Base-by-base conservation (phyloP, 1,140 invertebrate species). In the Drosophila ambigua region DNA sequence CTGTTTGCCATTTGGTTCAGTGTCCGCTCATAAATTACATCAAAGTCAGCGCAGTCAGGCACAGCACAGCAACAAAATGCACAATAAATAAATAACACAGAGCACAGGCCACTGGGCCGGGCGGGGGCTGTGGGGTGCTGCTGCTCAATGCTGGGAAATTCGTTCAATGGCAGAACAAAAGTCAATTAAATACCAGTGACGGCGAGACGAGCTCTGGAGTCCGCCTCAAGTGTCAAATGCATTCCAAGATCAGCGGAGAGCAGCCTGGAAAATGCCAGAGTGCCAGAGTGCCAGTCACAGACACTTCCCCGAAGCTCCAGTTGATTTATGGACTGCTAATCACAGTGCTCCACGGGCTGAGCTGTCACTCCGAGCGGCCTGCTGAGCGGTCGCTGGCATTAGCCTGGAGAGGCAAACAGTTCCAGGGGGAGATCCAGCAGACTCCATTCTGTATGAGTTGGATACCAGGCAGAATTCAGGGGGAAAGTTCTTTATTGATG, bases 1-100 rank as follows among this genome's bases (percentile, higher is more conserved):
- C 72, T 74, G 50, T 87, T 85, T 87, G 82, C 78, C 82, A 85
- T 85, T 85, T 85, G 62, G 82, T 87, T 87, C 81, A 87, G 52
- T 84, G 82, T 53, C 73, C 77, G 81, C 58, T 74, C 67, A 87
- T 77, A 81, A 87, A 81, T 85, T 67, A 67, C 74, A 54, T 49
- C 55, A 62, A 48, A 59, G 41, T 43, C 41, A 41, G 23, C 43
- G 48, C 55, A 59, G 49, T 5, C 54, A 39, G 35, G 23, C 23
- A 24, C 35, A 13, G 4, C 35, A 65, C 26, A 20, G 15, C 28
- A 13, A 6, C 45, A 23, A 16, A 46, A 15, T 45, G 49, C 11
- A 45, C 16, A 28, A 26, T 28, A 8, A 15, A 51, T 26, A n/a
- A 51, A 15, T 51, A 28, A 6, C 26, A 31, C 26, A 51, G 6